Evolutionary conservation across 2,797 vertebrate species (phyloP).

Genomic region (Lithobates pipiens): DNA sequence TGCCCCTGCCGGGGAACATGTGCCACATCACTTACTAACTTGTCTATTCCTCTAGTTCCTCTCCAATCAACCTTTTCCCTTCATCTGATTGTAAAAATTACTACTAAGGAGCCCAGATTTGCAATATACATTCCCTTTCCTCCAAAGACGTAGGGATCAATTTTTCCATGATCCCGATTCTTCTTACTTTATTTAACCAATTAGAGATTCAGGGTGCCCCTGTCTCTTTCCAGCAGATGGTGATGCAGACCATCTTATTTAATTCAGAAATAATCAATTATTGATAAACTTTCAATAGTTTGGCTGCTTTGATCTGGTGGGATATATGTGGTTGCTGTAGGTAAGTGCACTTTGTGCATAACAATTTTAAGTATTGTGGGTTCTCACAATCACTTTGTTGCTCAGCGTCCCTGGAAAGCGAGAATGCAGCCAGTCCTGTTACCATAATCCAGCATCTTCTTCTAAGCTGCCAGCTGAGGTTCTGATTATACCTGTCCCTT

Average conservation of each 20-base stretch:
- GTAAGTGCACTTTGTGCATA: background rate
- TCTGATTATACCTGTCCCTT: constrained; percentile 66
- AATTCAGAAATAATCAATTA: background rate
- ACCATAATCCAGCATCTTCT: constrained; percentile 66
- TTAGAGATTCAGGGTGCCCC: too few relatives aligned
- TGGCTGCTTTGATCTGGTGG: background rate
- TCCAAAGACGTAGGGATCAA: too few relatives aligned
- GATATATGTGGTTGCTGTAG: background rate
- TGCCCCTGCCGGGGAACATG: too few relatives aligned
- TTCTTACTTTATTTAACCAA: too few relatives aligned
- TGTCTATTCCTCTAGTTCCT: too few relatives aligned
- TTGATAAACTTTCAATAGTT: background rate
- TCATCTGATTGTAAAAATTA: too few relatives aligned
- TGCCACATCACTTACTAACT: too few relatives aligned
- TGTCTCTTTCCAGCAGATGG: too few relatives aligned
- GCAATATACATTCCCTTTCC: too few relatives aligned
- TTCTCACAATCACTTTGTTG: background rate
- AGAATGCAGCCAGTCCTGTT: constrained; percentile 63
- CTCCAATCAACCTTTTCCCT: too few relatives aligned
- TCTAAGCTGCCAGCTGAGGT: constrained; percentile 66
- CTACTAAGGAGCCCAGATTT: too few relatives aligned
- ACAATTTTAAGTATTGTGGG: background rate
- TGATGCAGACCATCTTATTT: background rate
- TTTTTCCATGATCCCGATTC: too few relatives aligned
- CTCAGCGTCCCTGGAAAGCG: constrained; percentile 20